Evolutionary conservation across 2,113 vertebrate species (phyloP).

Genomic region (Colaptes auratus): DNA sequence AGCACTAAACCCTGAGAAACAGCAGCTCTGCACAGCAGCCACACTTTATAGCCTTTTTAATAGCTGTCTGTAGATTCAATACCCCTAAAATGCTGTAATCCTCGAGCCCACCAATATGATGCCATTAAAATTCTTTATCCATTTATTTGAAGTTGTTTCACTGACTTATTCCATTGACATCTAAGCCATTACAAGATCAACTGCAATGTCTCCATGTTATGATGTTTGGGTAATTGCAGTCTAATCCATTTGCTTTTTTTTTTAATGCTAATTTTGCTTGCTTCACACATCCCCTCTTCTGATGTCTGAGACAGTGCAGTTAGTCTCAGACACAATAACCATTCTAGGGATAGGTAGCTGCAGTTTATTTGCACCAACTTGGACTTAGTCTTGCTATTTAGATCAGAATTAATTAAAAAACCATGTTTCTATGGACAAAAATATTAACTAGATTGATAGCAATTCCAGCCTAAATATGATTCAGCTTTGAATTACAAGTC

Average conservation of each 20-base stretch:
- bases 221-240: background rate
- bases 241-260: conserved; percentile 5
- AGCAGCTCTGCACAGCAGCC: background rate
- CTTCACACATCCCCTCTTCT: background rate
- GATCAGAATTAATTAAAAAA: background rate
- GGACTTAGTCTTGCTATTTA: background rate
- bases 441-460: background rate
- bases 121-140: conserved; percentile 11
- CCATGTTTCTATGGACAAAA: background rate
- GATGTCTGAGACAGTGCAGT: background rate
- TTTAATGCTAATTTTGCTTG: conserved; percentile 17
- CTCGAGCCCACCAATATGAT: background rate
- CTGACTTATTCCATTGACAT: conserved; percentile 29
- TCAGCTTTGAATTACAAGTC: background rate
- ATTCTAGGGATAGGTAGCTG: background rate
- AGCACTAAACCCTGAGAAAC: background rate
- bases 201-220: background rate
- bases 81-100: background rate
- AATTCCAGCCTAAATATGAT: background rate
- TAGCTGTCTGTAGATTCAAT: background rate
- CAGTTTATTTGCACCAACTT: background rate
- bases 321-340: background rate
- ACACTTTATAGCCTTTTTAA: background rate
- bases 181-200: conserved; percentile 18
- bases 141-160: conserved; percentile 31